Percentiles rank a stretch among this genome's conserved stretches.
Evolutionary conservation across 2,888 invertebrate species (phyloP).

Genomic region (Luperina testacea): DNA sequence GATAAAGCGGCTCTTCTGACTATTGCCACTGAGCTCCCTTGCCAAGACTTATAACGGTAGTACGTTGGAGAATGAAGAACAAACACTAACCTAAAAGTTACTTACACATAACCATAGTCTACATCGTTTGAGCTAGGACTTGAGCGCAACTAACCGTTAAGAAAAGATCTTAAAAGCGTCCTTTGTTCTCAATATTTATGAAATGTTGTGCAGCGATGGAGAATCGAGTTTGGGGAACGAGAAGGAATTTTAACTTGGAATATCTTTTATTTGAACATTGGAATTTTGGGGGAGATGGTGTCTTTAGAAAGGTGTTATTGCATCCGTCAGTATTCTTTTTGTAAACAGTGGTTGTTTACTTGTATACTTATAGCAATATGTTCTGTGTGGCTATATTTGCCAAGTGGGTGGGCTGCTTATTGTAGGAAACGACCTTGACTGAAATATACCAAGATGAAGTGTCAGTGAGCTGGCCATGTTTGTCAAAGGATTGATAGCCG

Average conservation of each 20-base stretch:
- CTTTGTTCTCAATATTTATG: constrained; percentile 63
- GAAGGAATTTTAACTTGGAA: constrained; percentile 50
- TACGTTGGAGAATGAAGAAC: constrained; percentile 49
- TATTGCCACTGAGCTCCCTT: constrained; percentile 37
- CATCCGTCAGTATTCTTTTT: constrained; percentile 19
- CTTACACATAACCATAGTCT: constrained; percentile 53
- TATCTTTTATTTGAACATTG: constrained; percentile 51
- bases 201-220: constrained; percentile 49
- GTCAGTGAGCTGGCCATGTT: too few species aligned
- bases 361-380: background rate
- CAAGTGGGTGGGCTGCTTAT: background rate
- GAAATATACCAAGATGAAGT: background rate
- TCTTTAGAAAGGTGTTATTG: constrained; percentile 51
- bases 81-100: constrained; percentile 53
- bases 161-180: constrained; percentile 60
- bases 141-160: constrained; percentile 58
- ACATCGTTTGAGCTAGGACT: constrained; percentile 53
- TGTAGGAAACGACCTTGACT: background rate
- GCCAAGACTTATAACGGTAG: constrained; percentile 40
- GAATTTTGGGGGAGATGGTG: constrained; percentile 36
- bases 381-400: background rate
- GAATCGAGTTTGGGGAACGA: constrained; percentile 52
- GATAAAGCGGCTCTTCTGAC: constrained; percentile 30
- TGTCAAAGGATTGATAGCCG: too few species aligned
- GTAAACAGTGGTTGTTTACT: constrained; percentile 2